Conservation (phyloP, 2,888 invertebrate species). For the Drosophila longiperda region DNA sequence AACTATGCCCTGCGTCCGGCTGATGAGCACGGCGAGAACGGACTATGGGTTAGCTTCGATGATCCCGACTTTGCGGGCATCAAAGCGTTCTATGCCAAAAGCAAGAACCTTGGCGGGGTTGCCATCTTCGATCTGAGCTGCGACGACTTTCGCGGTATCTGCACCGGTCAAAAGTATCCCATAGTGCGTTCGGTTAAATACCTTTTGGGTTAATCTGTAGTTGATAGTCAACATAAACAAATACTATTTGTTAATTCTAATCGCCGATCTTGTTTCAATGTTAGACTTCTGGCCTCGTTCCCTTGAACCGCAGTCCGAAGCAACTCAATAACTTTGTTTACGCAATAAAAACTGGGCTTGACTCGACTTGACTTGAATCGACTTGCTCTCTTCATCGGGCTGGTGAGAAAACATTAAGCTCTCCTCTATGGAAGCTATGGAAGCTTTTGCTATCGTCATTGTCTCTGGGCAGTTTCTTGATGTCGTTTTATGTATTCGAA, state of each 20-base stretch:
- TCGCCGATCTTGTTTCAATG: constrained; percentile 48
- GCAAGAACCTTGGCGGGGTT: constrained; percentile 91
- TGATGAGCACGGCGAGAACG: constrained; percentile 88
- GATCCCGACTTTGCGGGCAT: constrained; percentile 92
- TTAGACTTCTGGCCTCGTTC: constrained; percentile 30
- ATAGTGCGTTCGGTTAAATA: constrained; percentile 91
- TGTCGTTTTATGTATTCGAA: constrained; percentile 14
- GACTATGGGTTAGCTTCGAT: constrained; percentile 93
- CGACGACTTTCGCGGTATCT: constrained; percentile 93
- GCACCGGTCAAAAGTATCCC: constrained; percentile 92
- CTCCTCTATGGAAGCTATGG: constrained; percentile 31
- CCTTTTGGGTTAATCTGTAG: constrained; percentile 70
- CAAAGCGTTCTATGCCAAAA: constrained; percentile 90
- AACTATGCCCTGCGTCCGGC: constrained; percentile 91
- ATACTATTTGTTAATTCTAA: constrained; percentile 33
- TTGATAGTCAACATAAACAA: constrained; percentile 11
- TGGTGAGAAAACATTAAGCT: constrained; percentile 15
- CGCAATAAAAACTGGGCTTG: constrained; percentile 38
- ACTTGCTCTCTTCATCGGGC: constrained; percentile 13
- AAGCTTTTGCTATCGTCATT: constrained; percentile 35
- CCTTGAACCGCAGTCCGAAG: constrained; percentile 33
- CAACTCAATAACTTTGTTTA: constrained; percentile 36
- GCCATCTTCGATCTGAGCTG: constrained; percentile 90
- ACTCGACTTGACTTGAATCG: constrained; percentile 21
- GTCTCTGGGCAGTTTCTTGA: constrained; percentile 7